phyloP scores from a whole-genome alignment of 2,797 vertebrate genomes.

The Tachyglossus aculeatus region DNA sequence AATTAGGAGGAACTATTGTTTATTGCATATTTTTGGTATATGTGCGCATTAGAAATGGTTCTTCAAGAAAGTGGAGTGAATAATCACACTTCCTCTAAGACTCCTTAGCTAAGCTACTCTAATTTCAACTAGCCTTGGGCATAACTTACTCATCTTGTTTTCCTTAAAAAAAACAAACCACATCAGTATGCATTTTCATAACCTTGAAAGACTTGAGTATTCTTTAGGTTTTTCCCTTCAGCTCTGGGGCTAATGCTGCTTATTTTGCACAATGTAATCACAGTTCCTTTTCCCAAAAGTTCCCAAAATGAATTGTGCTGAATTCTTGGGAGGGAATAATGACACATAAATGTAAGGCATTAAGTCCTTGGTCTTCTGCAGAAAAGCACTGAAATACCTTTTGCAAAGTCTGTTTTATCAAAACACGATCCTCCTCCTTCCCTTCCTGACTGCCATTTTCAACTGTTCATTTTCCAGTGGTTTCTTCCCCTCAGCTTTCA shows the following conservation, averaged over 20 bases:
- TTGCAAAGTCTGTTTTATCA: slow-evolving; percentile 31
- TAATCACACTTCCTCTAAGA: background rate
- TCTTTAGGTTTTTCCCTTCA: slow-evolving; percentile 26
- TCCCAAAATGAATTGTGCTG: background rate
- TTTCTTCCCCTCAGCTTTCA: too few relatives aligned
- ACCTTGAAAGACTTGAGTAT: slow-evolving; percentile 35
- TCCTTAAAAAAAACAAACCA: slow-evolving; percentile 13
- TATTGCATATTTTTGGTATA: background rate
- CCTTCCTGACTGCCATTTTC: too few relatives aligned
- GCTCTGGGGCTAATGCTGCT: slow-evolving; percentile 20
- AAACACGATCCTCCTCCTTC: too few relatives aligned
- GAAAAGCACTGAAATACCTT: slow-evolving; percentile 7
- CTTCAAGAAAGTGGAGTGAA: background rate
- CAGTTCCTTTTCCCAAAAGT: slow-evolving; percentile 17
- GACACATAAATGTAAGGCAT: slow-evolving; percentile 20
- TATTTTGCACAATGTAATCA: slow-evolving; percentile 26
- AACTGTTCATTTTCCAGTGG: too few relatives aligned
- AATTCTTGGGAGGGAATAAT: slow-evolving; percentile 51
- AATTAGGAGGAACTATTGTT: background rate
- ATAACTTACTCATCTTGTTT: slow-evolving; percentile 9
- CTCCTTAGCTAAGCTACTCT: background rate
- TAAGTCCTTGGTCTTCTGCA: slow-evolving; percentile 18
- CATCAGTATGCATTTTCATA: slow-evolving; percentile 39
- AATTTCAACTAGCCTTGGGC: slow-evolving; percentile 5
- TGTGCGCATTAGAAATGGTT: background rate